These are phyloP conservation scores for Fragum fragum DNA, from an alignment of 2,888 invertebrate species.

Conservation along the genomic window DNA sequence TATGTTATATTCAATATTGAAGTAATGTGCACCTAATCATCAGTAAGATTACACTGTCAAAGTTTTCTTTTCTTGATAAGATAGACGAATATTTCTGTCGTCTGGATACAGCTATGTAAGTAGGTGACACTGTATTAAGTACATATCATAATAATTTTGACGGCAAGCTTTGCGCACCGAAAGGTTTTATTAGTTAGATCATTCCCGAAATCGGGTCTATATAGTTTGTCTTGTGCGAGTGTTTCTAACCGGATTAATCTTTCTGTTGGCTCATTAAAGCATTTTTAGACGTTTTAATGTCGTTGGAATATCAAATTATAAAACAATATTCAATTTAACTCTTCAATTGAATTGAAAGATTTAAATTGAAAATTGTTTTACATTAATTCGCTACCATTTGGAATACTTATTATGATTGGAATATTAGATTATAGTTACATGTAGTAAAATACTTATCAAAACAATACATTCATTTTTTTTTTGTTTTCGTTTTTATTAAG, in stretches of 20 bases:
- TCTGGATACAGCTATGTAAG: background rate
- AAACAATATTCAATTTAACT: no score
- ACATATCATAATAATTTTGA: background rate
- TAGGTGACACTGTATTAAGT: background rate
- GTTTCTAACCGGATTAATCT: background rate
- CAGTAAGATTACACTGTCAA: background rate
- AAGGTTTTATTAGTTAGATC: background rate
- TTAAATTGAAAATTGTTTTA: no score
- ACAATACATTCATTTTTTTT: no score
- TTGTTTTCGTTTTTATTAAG: no score
- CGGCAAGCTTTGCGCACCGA: background rate
- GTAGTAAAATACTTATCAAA: no score
- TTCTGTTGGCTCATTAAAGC: no score
- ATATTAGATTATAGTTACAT: no score
- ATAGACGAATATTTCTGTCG: background rate
- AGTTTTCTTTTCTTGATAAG: background rate
- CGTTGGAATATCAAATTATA: no score
- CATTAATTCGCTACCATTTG: no score
- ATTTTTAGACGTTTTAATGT: no score
- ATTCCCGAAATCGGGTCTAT: background rate
- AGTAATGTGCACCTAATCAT: background rate
- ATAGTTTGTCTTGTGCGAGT: background rate
- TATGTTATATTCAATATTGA: background rate
- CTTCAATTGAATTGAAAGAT: no score
- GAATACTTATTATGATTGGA: no score